Base-by-base conservation (phyloP, 1,140 invertebrate species). In the Amyelois transitella region DNA sequence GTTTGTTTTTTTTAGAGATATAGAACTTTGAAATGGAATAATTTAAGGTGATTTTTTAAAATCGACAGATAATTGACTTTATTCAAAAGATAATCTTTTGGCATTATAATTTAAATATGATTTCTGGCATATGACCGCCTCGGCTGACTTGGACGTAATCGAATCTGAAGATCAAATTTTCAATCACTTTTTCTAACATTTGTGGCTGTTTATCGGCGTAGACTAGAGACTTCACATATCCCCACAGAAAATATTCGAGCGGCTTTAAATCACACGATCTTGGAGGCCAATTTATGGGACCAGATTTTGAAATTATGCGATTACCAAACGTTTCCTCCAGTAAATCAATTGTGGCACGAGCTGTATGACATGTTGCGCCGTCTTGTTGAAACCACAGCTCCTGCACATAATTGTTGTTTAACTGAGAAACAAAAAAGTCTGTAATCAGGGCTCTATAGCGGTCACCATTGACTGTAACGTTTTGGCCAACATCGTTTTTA, bases 401-500 rank as follows among this genome's bases (percentile, higher is more conserved):
- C 22, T 24, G 22, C 3, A 24, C 22, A 24, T 24, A 3, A 24
- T 24, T 3, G 22, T 62, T 49, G 19, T 65, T 49, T 44, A 77
- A 43, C 60, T 61, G 25, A 44, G 51, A 58, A 18, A 58, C 14
- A 21, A 74, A 72, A 71, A 73, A 77, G 19, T 75, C 43, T 2
- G 24, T 57, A 43, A 74, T 55, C 75, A 80, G 72, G 8, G 48
- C 43, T 45, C 68, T 49, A 67, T 77, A 75, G 7, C 70, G 58
- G n/a, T 72, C 71, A 32, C 53, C 67, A 66, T 68, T 76, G 49
- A 79, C 72, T n/a, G 69, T 72, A 55, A 75, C 62, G 38, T 57
- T 61, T 8, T 51, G 24, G 8, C 63, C 64, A 52, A 14, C 62
- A 45, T 69, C 64, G 18, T 72, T 56, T 73, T 69, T 51, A 51